phyloP scores from a whole-genome alignment of 2,888 invertebrate species.

The Apodemia duryi region DNA sequence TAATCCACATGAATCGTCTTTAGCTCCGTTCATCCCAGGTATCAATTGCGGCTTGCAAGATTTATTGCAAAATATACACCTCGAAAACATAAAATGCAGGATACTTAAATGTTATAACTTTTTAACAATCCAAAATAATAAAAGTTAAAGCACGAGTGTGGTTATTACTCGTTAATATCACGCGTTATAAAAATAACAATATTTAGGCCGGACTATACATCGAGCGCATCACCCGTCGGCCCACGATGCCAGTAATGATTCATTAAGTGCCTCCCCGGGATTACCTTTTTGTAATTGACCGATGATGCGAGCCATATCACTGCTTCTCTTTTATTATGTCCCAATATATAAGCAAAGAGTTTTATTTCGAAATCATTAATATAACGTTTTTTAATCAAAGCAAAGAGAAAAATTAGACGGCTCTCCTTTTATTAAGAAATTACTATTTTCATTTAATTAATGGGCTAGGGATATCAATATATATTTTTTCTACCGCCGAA shows the following conservation, averaged over 20 bases:
- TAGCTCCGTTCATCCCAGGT: no score
- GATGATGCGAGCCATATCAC: conserved; percentile 73
- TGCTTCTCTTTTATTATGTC: conserved; percentile 53
- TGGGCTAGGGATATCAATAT: no score
- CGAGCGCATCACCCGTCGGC: conserved; percentile 51
- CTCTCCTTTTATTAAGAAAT: no score
- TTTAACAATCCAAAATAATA: not conserved
- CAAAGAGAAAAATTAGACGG: no score
- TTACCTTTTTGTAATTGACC: conserved; percentile 78
- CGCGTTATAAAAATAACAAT: conserved; percentile 23
- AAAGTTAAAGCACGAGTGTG: not conserved
- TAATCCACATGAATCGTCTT: no score
- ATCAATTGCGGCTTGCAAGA: no score
- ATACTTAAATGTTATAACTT: no score
- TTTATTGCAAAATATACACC: no score
- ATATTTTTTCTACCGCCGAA: no score
- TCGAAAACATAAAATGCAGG: no score
- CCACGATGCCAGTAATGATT: conserved; percentile 67
- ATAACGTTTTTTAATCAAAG: no score
- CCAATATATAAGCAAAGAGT: conserved; percentile 35
- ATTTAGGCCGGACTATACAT: conserved; percentile 54
- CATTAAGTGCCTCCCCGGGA: conserved; percentile 77
- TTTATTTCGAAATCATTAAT: not conserved
- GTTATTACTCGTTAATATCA: not conserved
- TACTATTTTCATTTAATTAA: no score